phyloP scores from a whole-genome alignment of 2,888 invertebrate species.

The Cephus sareptanus region DNA sequence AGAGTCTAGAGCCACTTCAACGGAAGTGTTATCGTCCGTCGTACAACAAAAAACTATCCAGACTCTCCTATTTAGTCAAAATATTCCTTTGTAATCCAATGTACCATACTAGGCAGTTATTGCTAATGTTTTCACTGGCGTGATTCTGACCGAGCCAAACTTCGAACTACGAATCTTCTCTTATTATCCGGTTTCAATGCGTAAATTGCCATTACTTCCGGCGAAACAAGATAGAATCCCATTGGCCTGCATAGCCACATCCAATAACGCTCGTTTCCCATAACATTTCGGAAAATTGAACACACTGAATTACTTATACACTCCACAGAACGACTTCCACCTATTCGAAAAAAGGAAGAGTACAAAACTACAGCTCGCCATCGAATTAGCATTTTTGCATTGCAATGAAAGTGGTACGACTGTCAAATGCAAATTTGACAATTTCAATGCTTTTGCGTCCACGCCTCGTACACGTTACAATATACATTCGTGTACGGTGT shows the following conservation, averaged over 20 bases:
- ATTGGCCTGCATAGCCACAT: not conserved
- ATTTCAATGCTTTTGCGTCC: conserved; percentile 17
- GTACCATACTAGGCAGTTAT: too few species aligned
- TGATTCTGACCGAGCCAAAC: too few species aligned
- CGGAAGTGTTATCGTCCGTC: not conserved
- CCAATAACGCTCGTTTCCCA: not conserved
- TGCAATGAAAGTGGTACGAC: not conserved
- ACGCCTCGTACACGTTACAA: not conserved
- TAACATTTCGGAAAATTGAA: not conserved
- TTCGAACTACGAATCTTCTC: too few species aligned
- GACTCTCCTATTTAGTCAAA: not conserved
- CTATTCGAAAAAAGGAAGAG: not conserved
- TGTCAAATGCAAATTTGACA: not conserved
- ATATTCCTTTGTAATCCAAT: not conserved
- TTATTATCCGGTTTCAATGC: not conserved
- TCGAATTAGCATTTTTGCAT: not conserved
- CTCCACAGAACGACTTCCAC: not conserved
- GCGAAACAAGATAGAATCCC: not conserved
- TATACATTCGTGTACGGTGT: not conserved
- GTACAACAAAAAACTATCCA: not conserved
- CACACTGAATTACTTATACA: not conserved
- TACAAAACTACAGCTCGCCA: not conserved
- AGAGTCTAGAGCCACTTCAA: not conserved
- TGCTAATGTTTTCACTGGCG: too few species aligned
- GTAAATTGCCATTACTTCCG: not conserved